Base-by-base conservation (phyloP, 2,797 vertebrate genomes). In the Dipus sagitta region DNA sequence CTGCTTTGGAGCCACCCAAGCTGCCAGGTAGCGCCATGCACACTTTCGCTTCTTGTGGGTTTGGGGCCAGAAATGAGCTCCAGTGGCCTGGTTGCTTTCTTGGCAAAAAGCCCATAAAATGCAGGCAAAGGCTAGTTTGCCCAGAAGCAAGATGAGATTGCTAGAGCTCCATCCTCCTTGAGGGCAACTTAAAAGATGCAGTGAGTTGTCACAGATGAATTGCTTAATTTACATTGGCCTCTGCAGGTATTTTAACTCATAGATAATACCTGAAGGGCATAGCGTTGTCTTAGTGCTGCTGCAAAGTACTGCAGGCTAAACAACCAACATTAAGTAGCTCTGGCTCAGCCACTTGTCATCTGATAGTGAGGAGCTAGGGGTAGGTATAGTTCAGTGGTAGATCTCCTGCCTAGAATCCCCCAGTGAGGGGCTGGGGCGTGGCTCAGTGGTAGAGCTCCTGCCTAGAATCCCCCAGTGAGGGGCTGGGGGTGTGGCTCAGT, bases 1-100 rank as follows among this genome's bases (percentile, higher is more conserved):
- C 6, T 98, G 99, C 95, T 98, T 98, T 62, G 96, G 98, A 64
- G 99, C 99, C 2, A 99, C 99, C 17, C 98, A 99, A 95, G 98
- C 98, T 42, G 96, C 98, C 97, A 99, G 99, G 99, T 99, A 98
- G 0, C 4, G 0, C 58, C 15, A 67, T 71, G 0, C 2, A 28
- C 62, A 75, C 8, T 52, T 67, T 54, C 91, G 10, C n/a, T 38
- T 2, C 78, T 78, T n/a, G 26, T 9, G 67, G 58, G 70, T 62
- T 91, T 60, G 30, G 26, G 64, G 79, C 64, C 52, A 32, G 64
- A 82, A 82, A 10, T 60, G 78, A 87, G 82, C n/a, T 76, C 76
- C 54, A 11, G 7, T 47, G 70, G 32, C 70, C 92, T 78, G 4
- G 76, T 83, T 68, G 47, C 28, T 72, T 92, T 94, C 71, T 94